Percentiles rank a stretch among this genome's conserved stretches.
These are phyloP conservation scores for Speoplatyrhinus poulsoni DNA, from an alignment of 2,113 vertebrate species.

Conservation along the genomic window DNA sequence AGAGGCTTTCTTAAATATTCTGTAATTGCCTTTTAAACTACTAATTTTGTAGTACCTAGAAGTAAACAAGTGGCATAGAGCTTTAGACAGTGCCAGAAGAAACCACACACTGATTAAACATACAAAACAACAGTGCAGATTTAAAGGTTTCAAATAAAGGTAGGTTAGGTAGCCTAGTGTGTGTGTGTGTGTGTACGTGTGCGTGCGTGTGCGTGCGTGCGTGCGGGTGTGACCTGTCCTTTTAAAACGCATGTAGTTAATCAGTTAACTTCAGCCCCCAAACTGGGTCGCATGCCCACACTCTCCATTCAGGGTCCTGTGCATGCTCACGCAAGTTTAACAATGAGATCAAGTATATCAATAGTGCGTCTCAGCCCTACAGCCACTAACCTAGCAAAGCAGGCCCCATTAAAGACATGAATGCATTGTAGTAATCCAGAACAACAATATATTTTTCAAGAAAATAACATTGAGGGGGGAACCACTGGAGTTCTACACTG, in stretches of 20 bases:
- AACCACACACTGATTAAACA: not conserved
- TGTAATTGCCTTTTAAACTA: too few relatives aligned
- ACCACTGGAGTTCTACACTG: too few relatives aligned
- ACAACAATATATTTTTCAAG: too few relatives aligned
- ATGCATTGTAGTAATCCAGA: too few relatives aligned
- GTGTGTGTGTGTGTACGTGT: not conserved
- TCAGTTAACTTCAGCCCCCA: too few relatives aligned
- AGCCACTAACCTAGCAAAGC: conserved; percentile 42
- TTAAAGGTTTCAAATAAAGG: conserved; percentile 3
- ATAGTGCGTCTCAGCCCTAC: conserved; percentile 36
- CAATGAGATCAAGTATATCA: conserved; percentile 43
- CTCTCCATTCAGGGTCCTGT: conserved; percentile 22
- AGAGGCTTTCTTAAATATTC: too few relatives aligned
- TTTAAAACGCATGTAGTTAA: too few relatives aligned
- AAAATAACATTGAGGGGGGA: too few relatives aligned
- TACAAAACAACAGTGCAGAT: not conserved
- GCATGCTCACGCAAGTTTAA: too few relatives aligned
- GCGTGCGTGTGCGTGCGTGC: conserved; percentile 20
- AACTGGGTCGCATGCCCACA: conserved; percentile 41
- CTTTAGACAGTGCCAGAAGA: too few relatives aligned
- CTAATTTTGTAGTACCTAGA: too few relatives aligned
- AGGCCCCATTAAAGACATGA: conserved; percentile 5
- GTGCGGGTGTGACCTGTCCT: conserved; percentile 7
- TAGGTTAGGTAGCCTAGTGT: conserved; percentile 8
- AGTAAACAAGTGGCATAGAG: too few relatives aligned